Percentiles rank a stretch among this genome's conserved stretches.
These are phyloP conservation scores for Lasioglossum villosulum DNA, from an alignment of 2,888 invertebrate species.

Conservation along the genomic window DNA sequence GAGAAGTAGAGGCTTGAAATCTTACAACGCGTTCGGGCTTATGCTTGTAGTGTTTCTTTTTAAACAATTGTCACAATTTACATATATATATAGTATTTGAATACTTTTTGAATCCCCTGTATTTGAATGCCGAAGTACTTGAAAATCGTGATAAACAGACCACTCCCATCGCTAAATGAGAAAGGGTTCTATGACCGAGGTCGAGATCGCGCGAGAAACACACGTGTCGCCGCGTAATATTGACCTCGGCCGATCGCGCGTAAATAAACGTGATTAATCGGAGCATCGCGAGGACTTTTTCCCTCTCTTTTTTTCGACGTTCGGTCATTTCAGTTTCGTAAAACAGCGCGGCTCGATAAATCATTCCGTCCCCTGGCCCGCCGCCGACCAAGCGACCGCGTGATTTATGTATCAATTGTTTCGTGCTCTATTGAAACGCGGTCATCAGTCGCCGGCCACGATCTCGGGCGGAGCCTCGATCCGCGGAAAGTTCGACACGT, in stretches of 20 bases:
- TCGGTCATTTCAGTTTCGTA: constrained; percentile 25
- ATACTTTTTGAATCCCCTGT: too few species aligned
- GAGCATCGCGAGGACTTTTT: constrained; percentile 28
- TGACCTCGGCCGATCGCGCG: constrained; percentile 38
- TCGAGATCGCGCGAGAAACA: constrained; percentile 31
- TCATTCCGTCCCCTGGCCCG: constrained; percentile 22
- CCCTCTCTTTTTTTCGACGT: constrained; percentile 21
- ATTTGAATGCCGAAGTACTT: neutral
- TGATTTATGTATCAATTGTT: constrained; percentile 60
- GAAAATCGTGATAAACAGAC: neutral
- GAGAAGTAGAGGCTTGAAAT: too few species aligned
- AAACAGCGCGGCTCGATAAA: constrained; percentile 44
- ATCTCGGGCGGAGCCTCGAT: constrained; percentile 10
- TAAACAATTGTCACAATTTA: neutral
- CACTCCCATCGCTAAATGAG: neutral
- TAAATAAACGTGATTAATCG: constrained; percentile 58
- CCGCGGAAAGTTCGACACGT: neutral
- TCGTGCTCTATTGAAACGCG: constrained; percentile 39
- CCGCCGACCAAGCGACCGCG: constrained; percentile 28
- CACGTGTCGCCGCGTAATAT: constrained; percentile 36
- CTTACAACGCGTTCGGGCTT: neutral
- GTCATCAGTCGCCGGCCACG: constrained; percentile 36
- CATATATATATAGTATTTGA: neutral
- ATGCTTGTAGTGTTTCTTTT: neutral
- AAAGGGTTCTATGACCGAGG: neutral